Conservation (phyloP, 2,888 invertebrate species). For the Cosmopolites sordidus region DNA sequence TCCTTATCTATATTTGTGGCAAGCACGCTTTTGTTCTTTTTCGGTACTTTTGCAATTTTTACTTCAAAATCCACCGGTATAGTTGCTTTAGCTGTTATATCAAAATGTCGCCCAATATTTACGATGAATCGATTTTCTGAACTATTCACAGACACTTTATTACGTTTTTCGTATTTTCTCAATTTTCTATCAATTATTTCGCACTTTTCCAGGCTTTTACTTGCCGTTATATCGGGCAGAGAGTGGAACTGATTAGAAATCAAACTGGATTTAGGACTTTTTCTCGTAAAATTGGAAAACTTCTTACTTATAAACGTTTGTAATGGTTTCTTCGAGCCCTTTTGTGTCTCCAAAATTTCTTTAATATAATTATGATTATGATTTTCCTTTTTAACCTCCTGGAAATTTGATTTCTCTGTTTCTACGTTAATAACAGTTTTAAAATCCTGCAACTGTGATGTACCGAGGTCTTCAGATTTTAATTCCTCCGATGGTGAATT, state of each 20-base stretch:
- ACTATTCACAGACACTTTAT: constrained; percentile 14
- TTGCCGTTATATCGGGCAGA: constrained; percentile 65
- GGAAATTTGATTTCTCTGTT: constrained; percentile 20
- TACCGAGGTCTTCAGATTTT: constrained; percentile 4
- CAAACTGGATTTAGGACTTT: constrained; percentile 42
- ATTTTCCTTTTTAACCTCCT: constrained; percentile 38
- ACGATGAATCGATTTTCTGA: constrained; percentile 46
- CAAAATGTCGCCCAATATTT: constrained; percentile 48
- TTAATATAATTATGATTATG: constrained; percentile 47
- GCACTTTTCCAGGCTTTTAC: constrained; percentile 65
- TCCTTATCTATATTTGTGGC: constrained; percentile 29
- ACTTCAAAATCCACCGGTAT: constrained; percentile 47
- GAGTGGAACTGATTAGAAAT: constrained; percentile 68
- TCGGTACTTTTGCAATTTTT: constrained; percentile 47
- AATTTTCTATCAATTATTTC: constrained; percentile 69
- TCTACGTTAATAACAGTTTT: constrained; percentile 44
- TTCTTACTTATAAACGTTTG: constrained; percentile 47
- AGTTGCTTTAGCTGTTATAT: constrained; percentile 41
- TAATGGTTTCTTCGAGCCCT: constrained; percentile 45
- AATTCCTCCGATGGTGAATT: neutral
- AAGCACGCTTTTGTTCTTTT: constrained; percentile 31
- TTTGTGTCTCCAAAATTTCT: constrained; percentile 46
- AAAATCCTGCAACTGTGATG: too few relatives aligned
- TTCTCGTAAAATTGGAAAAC: constrained; percentile 40
- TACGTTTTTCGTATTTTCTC: constrained; percentile 47